Evolutionary conservation across 2,888 invertebrate species (phyloP).

Genomic region (Iphiclides podalirius): DNA sequence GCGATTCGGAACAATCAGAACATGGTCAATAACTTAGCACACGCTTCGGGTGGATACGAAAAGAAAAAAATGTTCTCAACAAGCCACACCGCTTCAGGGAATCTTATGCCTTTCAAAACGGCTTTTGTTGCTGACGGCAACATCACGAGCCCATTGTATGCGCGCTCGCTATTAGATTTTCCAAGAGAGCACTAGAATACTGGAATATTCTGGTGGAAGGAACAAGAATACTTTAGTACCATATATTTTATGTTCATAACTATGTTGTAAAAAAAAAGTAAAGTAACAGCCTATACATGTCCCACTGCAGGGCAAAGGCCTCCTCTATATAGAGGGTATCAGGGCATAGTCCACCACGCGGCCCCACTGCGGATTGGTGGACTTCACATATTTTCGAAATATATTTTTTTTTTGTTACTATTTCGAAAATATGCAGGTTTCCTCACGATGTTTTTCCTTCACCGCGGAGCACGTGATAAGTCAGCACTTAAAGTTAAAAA

Average conservation of each 20-base stretch:
- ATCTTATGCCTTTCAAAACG: neutral
- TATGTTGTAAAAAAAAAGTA: too few species aligned
- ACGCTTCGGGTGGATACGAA: constrained; percentile 2
- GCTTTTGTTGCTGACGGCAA: constrained; percentile 1
- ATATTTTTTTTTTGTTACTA: too few species aligned
- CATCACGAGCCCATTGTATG: neutral
- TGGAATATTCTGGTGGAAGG: neutral
- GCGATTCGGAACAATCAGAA: constrained; percentile 1
- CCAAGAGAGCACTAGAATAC: neutral
- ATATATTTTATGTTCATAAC: neutral
- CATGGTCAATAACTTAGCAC: constrained; percentile 7
- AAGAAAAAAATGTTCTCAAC: constrained; percentile 1
- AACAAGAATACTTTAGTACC: neutral
- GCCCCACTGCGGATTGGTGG: too few species aligned
- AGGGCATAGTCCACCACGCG: too few species aligned
- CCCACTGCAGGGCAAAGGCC: too few species aligned
- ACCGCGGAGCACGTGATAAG: too few species aligned
- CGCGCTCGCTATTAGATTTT: neutral
- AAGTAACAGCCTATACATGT: too few species aligned
- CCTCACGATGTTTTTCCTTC: too few species aligned
- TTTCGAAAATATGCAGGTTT: too few species aligned
- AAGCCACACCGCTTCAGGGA: constrained; percentile 1
- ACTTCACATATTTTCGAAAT: too few species aligned
- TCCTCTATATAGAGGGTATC: too few species aligned
- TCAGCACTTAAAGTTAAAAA: too few species aligned